phyloP scores from a whole-genome alignment of 1,140 invertebrate genomes.

The Platyscapa corneri region DNA sequence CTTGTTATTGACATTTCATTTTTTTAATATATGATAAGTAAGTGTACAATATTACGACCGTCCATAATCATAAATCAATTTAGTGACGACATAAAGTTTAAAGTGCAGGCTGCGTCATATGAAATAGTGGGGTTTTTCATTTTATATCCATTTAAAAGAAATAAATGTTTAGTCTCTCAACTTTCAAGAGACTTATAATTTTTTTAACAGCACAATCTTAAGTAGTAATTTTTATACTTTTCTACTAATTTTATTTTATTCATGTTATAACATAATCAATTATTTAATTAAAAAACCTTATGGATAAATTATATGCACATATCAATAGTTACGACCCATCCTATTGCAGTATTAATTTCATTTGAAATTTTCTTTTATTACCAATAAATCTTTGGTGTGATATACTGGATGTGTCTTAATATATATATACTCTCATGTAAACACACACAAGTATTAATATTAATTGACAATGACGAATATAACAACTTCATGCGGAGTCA shows the following conservation, averaged over 20 bases:
- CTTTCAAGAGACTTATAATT: background rate
- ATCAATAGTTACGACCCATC: background rate
- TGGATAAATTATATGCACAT: slow-evolving; percentile 1
- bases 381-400: background rate
- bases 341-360: background rate
- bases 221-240: background rate
- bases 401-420: background rate
- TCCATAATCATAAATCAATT: background rate
- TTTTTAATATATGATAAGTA: background rate
- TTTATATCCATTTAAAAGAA: background rate
- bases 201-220: background rate
- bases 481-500: background rate
- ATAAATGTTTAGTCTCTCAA: background rate
- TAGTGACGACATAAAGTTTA: background rate
- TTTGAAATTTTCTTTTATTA: slow-evolving; percentile 2
- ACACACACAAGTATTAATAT: background rate
- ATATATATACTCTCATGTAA: too few relatives aligned
- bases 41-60: background rate
- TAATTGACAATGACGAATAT: background rate
- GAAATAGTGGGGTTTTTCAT: background rate
- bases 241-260: background rate
- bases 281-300: background rate
- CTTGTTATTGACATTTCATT: too few relatives aligned
- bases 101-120: background rate
- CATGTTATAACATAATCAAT: background rate